Conservation (phyloP, 35 echinoderm and acorn worm species). For the Chiridota heheva region DNA sequence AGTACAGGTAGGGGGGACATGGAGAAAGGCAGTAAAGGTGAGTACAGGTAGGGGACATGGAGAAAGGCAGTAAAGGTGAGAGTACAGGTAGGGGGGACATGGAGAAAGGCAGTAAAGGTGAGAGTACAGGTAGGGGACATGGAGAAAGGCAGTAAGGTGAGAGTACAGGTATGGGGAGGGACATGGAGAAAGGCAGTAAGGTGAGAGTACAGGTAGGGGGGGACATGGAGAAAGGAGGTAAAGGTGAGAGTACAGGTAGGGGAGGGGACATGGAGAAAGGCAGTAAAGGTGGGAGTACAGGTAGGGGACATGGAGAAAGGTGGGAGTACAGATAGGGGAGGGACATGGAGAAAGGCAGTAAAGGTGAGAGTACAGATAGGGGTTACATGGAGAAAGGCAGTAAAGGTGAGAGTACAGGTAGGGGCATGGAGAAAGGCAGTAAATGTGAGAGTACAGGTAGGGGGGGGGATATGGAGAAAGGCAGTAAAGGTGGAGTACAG, state of each 20-base stretch:
- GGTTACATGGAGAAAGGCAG: slow-evolving; percentile 23
- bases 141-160: background rate
- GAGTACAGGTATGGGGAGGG: slow-evolving; percentile 9
- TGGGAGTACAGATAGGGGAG: slow-evolving; percentile 1
- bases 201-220: slow-evolving; percentile 25
- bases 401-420: slow-evolving; percentile 5
- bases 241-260: too few relatives aligned
- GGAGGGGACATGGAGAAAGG: slow-evolving; percentile 24
- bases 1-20: background rate
- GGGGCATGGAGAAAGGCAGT: background rate
- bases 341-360: slow-evolving; percentile 20
- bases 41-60: slow-evolving; percentile 17
- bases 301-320: slow-evolving; percentile 3
- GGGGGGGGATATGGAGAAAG: slow-evolving; percentile 10
- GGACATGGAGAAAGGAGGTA: slow-evolving; percentile 17
- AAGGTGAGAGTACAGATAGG: slow-evolving; percentile 23
- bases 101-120: slow-evolving; percentile 1
- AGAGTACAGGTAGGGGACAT: slow-evolving; percentile 8
- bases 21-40: background rate
- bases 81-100: slow-evolving; percentile 47
- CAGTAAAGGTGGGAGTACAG: background rate
- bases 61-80: slow-evolving; percentile 21
- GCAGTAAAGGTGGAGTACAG: background rate
- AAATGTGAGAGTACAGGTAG: slow-evolving; percentile 4
- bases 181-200: background rate